phyloP scores from a whole-genome alignment of 1,140 invertebrate species.

The Lasaia peninsularis region DNA sequence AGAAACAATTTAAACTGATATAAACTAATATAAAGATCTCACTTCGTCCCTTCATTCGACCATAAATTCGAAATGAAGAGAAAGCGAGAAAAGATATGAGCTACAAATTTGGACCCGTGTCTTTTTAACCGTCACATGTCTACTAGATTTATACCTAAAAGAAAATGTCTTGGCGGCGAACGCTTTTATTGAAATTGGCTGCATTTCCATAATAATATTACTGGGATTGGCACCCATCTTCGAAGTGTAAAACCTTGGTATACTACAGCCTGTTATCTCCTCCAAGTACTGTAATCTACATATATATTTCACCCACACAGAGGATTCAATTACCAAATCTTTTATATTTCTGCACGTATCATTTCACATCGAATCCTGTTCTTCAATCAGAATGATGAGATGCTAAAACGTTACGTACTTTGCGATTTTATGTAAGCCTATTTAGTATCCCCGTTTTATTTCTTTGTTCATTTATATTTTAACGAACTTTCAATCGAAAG shows the following conservation, averaged over 20 bases:
- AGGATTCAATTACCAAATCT: conserved; percentile 65
- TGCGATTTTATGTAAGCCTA: conserved; percentile 24
- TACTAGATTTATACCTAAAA: conserved; percentile 62
- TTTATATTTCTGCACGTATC: conserved; percentile 54
- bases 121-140: conserved; percentile 55
- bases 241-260: conserved; percentile 65
- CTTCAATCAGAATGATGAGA: conserved; percentile 34
- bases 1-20: not conserved
- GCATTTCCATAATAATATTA: conserved; percentile 74
- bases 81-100: conserved; percentile 54
- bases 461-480: conserved; percentile 4
- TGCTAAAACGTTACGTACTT: conserved; percentile 31
- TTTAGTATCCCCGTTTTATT: conserved; percentile 9
- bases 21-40: not conserved
- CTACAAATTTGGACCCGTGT: conserved; percentile 62
- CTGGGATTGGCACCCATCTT: conserved; percentile 66
- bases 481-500: conserved; percentile 5
- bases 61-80: conserved; percentile 37
- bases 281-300: conserved; percentile 60
- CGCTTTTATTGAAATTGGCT: conserved; percentile 71
- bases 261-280: conserved; percentile 54
- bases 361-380: conserved; percentile 32
- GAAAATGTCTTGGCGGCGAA: conserved; percentile 57
- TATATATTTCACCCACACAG: conserved; percentile 48
- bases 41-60: conserved; percentile 25